Conservation (phyloP, 2,113 vertebrate genomes). For the Echinops telfairi region DNA sequence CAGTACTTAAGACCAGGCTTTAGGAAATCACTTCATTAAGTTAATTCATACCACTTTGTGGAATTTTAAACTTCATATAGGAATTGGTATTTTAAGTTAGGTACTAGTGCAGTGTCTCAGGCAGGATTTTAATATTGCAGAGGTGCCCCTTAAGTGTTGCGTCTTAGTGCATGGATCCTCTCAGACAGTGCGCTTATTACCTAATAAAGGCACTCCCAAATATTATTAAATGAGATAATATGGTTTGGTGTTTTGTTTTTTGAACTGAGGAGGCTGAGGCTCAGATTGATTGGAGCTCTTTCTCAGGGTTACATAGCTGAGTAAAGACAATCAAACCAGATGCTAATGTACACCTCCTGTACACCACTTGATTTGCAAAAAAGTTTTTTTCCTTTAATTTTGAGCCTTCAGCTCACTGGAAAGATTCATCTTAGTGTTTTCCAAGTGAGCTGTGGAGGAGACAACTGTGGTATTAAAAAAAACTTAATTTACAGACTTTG, state of each 20-base stretch:
- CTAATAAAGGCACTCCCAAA: background rate
- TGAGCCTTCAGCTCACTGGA: slow-evolving; percentile 1
- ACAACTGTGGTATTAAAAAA: background rate
- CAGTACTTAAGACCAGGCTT: background rate
- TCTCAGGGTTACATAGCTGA: background rate
- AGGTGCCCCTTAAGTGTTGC: background rate
- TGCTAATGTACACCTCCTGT: background rate
- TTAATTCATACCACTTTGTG: background rate
- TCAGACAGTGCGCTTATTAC: background rate
- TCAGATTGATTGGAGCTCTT: background rate
- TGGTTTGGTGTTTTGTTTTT: background rate
- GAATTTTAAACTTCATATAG: background rate
- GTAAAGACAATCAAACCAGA: no score
- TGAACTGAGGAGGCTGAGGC: background rate
- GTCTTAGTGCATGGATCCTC: background rate
- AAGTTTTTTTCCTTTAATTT: slow-evolving; percentile 8
- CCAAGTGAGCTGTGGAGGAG: background rate
- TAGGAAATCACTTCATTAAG: background rate
- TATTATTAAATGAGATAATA: background rate
- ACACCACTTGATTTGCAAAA: background rate
- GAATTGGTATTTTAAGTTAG: background rate
- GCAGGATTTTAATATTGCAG: background rate
- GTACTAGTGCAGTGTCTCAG: background rate
- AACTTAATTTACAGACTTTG: background rate
- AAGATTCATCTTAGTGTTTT: slow-evolving; percentile 6